phyloP scores from a whole-genome alignment of 1,140 invertebrate species.

The Diorhabda sublineata region DNA sequence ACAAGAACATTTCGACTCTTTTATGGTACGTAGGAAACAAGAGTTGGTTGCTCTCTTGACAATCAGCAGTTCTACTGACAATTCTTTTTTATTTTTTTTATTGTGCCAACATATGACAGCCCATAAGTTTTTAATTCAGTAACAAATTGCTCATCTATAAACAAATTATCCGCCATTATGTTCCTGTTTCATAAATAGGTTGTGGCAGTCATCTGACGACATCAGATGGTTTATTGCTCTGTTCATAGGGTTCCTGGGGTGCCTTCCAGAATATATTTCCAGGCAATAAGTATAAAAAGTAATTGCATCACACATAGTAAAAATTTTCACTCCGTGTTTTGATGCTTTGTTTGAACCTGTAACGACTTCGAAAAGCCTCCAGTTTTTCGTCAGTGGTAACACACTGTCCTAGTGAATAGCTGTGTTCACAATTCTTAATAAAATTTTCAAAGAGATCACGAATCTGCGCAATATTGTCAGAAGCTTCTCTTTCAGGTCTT shows the following conservation, averaged over 20 bases:
- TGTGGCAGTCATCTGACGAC: background rate
- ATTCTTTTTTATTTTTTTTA: background rate
- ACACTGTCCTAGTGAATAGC: constrained; percentile 52
- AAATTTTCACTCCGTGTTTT: background rate
- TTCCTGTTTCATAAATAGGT: background rate
- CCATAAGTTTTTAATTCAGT: background rate
- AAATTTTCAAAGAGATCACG: constrained; percentile 62
- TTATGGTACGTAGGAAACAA: background rate
- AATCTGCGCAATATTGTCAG: constrained; percentile 25
- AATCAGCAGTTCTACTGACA: background rate
- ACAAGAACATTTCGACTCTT: background rate
- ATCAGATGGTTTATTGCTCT: background rate
- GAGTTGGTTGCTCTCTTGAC: background rate
- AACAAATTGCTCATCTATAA: background rate
- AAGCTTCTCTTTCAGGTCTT: constrained; percentile 2
- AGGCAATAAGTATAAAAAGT: background rate
- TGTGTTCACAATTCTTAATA: constrained; percentile 64
- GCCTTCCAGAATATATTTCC: background rate
- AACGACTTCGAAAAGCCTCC: constrained; percentile 47
- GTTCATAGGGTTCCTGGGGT: background rate
- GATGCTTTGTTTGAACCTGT: background rate
- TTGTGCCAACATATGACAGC: background rate
- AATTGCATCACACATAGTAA: background rate
- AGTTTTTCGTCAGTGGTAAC: constrained; percentile 53
- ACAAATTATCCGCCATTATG: background rate